phyloP scores from a whole-genome alignment of 2,888 invertebrate species.

The Pemphredon lugubris region DNA sequence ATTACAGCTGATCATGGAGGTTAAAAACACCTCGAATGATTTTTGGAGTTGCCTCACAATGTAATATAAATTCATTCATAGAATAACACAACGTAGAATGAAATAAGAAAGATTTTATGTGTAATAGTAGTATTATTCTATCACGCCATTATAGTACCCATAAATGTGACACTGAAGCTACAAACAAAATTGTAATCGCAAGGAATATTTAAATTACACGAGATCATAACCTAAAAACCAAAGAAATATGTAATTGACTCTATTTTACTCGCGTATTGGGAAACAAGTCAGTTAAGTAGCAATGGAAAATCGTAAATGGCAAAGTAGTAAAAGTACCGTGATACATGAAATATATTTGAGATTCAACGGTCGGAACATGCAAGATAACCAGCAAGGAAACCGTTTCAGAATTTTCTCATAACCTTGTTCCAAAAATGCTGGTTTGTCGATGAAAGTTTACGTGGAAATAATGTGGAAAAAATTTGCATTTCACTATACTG shows the following conservation, averaged over 20 bases:
- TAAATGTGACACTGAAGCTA: not conserved
- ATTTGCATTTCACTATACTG: slow-evolving; percentile 4
- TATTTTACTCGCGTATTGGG: not conserved
- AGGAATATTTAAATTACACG: slow-evolving; percentile 30
- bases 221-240: slow-evolving; percentile 62
- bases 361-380: slow-evolving; percentile 35
- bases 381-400: slow-evolving; percentile 8
- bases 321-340: not conserved
- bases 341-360: slow-evolving; percentile 14
- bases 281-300: not conserved
- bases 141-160: not conserved
- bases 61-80: slow-evolving; percentile 2
- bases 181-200: not conserved
- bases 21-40: not conserved
- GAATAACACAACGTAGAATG: not conserved
- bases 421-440: slow-evolving; percentile 40
- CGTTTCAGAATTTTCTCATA: slow-evolving; percentile 39
- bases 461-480: slow-evolving; percentile 5
- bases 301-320: not conserved
- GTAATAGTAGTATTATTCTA: not conserved
- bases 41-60: slow-evolving; percentile 11
- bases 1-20: slow-evolving; percentile 16
- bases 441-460: not conserved
- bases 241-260: slow-evolving; percentile 28
- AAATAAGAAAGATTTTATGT: not conserved